A percentile compares a stretch with the other conserved stretches of the same genome.
phyloP scores from a whole-genome alignment of 2,113 vertebrate species.

The Malurus melanocephalus region DNA sequence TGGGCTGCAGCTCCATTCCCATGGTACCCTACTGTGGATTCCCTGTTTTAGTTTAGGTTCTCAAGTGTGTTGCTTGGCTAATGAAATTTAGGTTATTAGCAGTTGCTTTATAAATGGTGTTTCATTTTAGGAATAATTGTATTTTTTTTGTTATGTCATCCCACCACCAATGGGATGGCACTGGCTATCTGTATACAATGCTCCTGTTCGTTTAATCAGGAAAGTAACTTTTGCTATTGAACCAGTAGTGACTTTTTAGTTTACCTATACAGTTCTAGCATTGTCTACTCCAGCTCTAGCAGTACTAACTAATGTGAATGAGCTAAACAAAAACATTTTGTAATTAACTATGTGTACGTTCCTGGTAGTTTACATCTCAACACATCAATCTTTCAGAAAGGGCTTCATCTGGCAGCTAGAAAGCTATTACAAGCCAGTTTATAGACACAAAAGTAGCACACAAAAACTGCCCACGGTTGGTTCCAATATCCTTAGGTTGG shows the following conservation, averaged over 20 bases:
- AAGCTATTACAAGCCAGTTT: not conserved
- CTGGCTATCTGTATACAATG: not conserved
- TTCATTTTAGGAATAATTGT: conserved; percentile 4
- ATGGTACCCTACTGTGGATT: not conserved
- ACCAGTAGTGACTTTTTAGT: not conserved
- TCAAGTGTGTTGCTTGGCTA: not conserved
- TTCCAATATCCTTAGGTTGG: not conserved
- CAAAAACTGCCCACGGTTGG: not conserved
- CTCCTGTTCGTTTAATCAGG: not conserved
- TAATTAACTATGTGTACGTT: not conserved
- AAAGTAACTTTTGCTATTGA: not conserved
- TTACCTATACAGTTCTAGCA: not conserved
- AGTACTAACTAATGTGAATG: not conserved
- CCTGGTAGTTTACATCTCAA: not conserved
- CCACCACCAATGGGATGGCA: not conserved
- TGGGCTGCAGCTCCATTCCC: not conserved
- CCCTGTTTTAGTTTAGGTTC: not conserved
- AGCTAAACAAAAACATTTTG: not conserved
- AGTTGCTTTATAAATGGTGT: not conserved
- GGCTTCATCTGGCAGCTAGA: not conserved
- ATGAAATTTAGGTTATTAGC: not conserved
- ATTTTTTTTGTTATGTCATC: not conserved
- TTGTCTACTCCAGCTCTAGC: not conserved
- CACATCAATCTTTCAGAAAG: not conserved
- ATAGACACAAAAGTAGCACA: not conserved